These are phyloP conservation scores for Fratercula arctica DNA, from an alignment of 2,797 vertebrate species.

Conservation along the genomic window DNA sequence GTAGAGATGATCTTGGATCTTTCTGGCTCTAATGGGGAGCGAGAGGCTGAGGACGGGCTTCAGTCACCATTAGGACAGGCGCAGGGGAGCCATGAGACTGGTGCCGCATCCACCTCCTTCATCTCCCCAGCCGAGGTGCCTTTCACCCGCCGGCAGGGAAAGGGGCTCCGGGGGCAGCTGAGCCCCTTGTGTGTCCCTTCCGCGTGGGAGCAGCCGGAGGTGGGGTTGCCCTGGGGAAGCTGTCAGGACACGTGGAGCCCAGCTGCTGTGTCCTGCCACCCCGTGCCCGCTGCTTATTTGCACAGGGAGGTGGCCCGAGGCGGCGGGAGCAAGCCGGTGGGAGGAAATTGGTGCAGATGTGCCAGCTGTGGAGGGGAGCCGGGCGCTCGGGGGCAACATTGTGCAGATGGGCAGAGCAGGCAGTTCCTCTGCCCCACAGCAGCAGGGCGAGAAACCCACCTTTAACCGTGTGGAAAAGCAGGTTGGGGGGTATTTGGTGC, in stretches of 20 bases:
- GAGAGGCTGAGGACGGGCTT: background rate
- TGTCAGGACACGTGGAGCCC: background rate
- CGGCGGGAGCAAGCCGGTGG: fast-evolving
- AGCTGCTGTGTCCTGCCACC: background rate
- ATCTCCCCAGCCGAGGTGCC: background rate
- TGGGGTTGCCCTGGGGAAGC: background rate
- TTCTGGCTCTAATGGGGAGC: background rate
- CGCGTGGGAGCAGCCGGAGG: fast-evolving
- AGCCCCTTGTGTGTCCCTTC: background rate
- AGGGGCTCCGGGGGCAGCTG: fast-evolving
- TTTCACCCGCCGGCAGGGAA: fast-evolving
- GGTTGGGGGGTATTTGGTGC: background rate
- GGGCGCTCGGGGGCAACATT: fast-evolving
- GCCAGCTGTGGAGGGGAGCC: background rate
- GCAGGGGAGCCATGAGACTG: fast-evolving
- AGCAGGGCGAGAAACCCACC: background rate
- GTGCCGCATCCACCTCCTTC: background rate
- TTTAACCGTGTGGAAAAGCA: background rate
- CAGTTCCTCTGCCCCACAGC: background rate
- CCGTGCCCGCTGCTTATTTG: background rate
- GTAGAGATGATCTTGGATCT: background rate
- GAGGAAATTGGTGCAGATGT: background rate
- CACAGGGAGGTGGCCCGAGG: background rate
- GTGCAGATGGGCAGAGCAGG: background rate
- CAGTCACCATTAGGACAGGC: background rate